Percentiles rank a stretch among this genome's conserved stretches.
Conservation (phyloP, 2,113 vertebrate genomes). For the Orientallactaga bullata region DNA sequence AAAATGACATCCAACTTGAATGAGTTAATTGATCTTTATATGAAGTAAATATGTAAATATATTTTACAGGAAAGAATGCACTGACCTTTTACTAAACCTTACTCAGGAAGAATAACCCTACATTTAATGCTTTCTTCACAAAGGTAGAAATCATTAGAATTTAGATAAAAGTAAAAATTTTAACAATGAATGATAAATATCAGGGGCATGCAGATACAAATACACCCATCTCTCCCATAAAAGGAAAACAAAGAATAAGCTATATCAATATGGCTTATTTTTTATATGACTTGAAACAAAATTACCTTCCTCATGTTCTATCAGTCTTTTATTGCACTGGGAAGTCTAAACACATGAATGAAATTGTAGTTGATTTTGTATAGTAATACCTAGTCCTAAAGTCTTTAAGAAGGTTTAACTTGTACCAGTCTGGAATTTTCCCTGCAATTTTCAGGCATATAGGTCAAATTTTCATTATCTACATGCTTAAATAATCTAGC, state of each 20-base stretch:
- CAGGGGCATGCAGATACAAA: background rate
- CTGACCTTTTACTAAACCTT: background rate
- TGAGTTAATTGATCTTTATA: conserved; percentile 40
- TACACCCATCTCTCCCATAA: background rate
- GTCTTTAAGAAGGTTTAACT: background rate
- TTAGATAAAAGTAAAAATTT: background rate
- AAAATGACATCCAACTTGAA: conserved; percentile 45
- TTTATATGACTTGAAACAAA: background rate
- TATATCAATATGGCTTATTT: background rate
- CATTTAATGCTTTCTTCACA: conserved; percentile 36
- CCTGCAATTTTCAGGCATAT: conserved; percentile 12
- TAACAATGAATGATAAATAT: background rate
- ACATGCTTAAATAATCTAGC: conserved; percentile 7
- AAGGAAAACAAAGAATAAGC: background rate
- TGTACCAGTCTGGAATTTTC: background rate
- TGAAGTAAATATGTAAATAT: conserved; percentile 42
- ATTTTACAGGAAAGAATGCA: conserved; percentile 39
- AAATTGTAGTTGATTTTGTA: conserved; percentile 37
- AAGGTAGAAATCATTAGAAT: conserved; percentile 7
- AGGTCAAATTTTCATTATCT: conserved; percentile 22
- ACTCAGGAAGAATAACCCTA: conserved; percentile 25
- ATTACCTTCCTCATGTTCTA: background rate
- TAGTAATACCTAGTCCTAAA: background rate
- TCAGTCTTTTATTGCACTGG: background rate
- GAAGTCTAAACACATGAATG: conserved; percentile 54